Evolutionary conservation across 2,888 invertebrate species (phyloP).

Genomic region (Aphrophora alni): DNA sequence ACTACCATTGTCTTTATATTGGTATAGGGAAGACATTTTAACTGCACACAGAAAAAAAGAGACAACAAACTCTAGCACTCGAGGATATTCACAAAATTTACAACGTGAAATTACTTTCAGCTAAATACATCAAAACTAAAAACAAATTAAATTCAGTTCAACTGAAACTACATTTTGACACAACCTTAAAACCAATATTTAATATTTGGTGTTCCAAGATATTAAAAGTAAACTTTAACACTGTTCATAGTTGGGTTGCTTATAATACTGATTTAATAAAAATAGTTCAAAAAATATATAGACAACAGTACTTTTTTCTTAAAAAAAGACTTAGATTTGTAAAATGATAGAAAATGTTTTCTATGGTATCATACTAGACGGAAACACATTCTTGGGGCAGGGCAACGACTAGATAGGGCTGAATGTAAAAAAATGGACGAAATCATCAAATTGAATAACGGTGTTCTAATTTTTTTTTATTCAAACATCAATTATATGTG

Average conservation of each 20-base stretch:
- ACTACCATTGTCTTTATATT: too few relatives aligned
- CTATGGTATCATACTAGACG: background rate
- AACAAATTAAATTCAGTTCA: constrained; percentile 20
- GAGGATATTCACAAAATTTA: constrained; percentile 35
- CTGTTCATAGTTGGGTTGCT: constrained; percentile 31
- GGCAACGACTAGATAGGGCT: background rate
- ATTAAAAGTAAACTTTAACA: constrained; percentile 34
- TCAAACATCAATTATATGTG: background rate
- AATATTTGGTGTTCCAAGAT: constrained; percentile 36
- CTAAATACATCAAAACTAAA: background rate
- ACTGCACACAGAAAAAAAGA: background rate
- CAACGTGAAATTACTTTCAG: constrained; percentile 2
- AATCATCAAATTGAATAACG: background rate
- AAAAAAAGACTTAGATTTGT: constrained; percentile 22
- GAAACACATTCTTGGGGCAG: background rate
- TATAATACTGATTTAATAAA: constrained; percentile 40
- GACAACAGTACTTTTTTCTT: constrained; percentile 37
- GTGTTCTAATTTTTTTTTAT: background rate
- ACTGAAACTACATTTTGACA: constrained; percentile 30
- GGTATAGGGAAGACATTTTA: background rate
- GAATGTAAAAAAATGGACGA: background rate
- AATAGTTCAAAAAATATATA: constrained; percentile 40
- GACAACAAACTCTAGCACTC: background rate
- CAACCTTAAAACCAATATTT: constrained; percentile 38
- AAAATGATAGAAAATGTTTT: constrained; percentile 19